Evolutionary conservation across 2,797 vertebrate species (phyloP).

Genomic region (Lates japonicus): DNA sequence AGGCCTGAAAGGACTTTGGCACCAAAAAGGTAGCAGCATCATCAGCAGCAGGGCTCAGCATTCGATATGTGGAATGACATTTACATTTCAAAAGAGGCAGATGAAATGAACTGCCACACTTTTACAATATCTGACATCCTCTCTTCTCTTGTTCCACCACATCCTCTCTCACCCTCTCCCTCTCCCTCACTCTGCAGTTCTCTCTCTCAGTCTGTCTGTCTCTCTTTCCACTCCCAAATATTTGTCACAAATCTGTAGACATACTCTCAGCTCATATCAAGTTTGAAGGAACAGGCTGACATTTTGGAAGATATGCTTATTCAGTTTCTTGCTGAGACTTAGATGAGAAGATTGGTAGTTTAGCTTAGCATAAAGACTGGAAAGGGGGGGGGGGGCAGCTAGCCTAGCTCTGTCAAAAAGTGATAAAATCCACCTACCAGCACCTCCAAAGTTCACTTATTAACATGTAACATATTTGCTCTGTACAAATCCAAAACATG

Average conservation of each 20-base stretch:
- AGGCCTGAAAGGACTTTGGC: slow-evolving; percentile 24
- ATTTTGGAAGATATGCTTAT: not conserved
- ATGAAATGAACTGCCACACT: slow-evolving; percentile 29
- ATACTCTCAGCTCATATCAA: not conserved
- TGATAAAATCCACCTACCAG: no score
- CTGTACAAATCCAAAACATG: no score
- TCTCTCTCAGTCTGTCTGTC: not conserved
- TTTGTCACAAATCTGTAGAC: not conserved
- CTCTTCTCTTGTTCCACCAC: slow-evolving; percentile 47
- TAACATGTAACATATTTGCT: no score
- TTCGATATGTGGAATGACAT: slow-evolving; percentile 41
- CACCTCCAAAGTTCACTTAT: no score
- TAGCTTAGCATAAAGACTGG: no score
- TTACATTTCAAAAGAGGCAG: slow-evolving; percentile 62
- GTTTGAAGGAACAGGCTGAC: not conserved
- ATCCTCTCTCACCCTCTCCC: slow-evolving; percentile 50
- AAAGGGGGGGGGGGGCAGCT: no score
- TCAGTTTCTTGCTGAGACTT: no score
- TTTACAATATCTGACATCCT: slow-evolving; percentile 46
- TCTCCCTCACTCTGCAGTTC: not conserved
- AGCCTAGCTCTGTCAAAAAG: no score
- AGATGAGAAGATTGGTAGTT: no score
- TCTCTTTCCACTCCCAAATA: not conserved
- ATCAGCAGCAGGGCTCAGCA: slow-evolving; percentile 10
- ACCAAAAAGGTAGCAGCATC: slow-evolving; percentile 34